Evolutionary conservation across 30 jellyfish, hydroid and myxozoan genomes (phyloP).

Genomic region (Pelagia noctiluca): DNA sequence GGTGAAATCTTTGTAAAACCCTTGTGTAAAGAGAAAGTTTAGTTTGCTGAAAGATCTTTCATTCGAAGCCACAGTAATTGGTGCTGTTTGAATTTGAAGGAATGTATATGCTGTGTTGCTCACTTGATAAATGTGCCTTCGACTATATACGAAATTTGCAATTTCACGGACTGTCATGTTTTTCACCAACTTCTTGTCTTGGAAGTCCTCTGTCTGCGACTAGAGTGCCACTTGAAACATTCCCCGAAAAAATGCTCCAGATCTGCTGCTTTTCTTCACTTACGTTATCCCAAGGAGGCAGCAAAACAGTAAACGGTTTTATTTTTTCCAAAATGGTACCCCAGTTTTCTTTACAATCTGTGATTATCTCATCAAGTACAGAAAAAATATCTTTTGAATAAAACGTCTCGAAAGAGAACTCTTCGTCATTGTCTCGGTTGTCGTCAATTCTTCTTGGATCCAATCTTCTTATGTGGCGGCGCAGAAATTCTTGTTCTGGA

Average conservation of each 20-base stretch:
- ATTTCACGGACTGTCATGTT: slow-evolving; percentile 8
- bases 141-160: slow-evolving; percentile 21
- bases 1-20: no score
- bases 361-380: slow-evolving; percentile 35
- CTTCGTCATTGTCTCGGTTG: slow-evolving; percentile 18
- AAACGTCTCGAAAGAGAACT: slow-evolving; percentile 17
- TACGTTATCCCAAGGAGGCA: slow-evolving; percentile 35
- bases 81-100: no score
- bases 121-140: slow-evolving; percentile 20
- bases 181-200: background rate
- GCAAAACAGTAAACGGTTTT: slow-evolving; percentile 37
- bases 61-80: no score
- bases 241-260: background rate
- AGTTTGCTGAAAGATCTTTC: no score
- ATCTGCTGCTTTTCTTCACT: slow-evolving; percentile 17
- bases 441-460: slow-evolving; percentile 29
- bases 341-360: slow-evolving; percentile 55
- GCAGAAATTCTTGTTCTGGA: no score
- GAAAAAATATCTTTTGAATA: slow-evolving; percentile 10
- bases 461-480: slow-evolving; percentile 1
- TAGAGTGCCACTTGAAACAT: slow-evolving; percentile 11
- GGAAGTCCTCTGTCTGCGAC: slow-evolving; percentile 25
- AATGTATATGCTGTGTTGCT: no score
- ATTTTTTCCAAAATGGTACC: background rate
- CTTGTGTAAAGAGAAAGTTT: no score